A percentile compares a stretch with the other conserved stretches of the same genome.
phyloP scores from a whole-genome alignment of 1,140 invertebrate genomes.

The Brevipalpus yothersi region DNA sequence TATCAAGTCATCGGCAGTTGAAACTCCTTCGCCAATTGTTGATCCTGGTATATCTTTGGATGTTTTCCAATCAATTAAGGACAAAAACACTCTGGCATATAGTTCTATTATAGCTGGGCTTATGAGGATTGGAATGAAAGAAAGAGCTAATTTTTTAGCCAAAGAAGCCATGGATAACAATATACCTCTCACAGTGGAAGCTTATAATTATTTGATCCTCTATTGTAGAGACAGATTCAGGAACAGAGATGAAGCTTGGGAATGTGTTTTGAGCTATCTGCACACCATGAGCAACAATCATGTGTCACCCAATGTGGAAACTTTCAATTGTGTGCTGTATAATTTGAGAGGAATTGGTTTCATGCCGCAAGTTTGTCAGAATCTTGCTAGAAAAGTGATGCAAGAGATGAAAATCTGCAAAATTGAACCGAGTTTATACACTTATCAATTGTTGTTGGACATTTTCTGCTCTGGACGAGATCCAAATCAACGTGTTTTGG shows the following conservation, averaged over 20 bases:
- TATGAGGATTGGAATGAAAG: conserved; percentile 31
- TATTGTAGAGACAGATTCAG: conserved; percentile 29
- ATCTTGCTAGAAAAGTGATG: conserved; percentile 26
- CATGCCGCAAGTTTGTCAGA: conserved; percentile 23
- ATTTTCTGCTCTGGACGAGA: conserved; percentile 17
- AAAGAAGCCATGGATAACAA: conserved; percentile 36
- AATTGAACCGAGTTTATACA: conserved; percentile 40
- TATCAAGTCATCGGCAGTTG: conserved; percentile 43
- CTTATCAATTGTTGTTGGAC: conserved; percentile 41
- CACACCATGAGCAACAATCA: conserved; percentile 29
- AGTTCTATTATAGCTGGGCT: conserved; percentile 40
- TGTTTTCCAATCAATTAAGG: conserved; percentile 28
- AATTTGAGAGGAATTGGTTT: conserved; percentile 18
- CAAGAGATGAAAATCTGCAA: conserved; percentile 41
- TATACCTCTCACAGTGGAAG: conserved; percentile 31
- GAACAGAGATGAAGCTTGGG: conserved; percentile 18
- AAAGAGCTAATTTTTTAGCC: conserved; percentile 34
- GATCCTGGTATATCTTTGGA: conserved; percentile 37
- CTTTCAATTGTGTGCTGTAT: conserved; percentile 41
- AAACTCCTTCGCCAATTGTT: conserved; percentile 22
- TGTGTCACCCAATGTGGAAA: conserved; percentile 39
- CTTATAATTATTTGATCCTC: conserved; percentile 46
- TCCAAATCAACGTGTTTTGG: not conserved
- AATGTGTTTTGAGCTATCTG: conserved; percentile 31
- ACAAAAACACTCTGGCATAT: conserved; percentile 23